Percentiles rank a stretch among this genome's conserved stretches.
These are phyloP conservation scores for Dendrolimus kikuchii DNA, from an alignment of 1,140 invertebrate genomes.

Conservation along the genomic window DNA sequence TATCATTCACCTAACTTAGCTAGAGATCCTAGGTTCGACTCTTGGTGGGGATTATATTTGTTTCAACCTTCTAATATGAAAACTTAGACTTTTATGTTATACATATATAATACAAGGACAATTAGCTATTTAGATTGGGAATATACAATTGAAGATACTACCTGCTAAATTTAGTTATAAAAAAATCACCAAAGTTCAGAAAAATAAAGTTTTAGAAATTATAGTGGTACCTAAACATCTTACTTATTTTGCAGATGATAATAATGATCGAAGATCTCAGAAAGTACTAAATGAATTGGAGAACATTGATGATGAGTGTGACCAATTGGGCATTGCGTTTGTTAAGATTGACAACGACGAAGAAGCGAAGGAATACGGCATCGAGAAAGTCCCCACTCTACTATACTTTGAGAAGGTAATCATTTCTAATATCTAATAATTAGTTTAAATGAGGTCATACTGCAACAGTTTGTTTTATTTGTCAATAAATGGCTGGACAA, in stretches of 20 bases:
- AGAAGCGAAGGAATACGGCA: constrained; percentile 92
- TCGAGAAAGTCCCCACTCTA: constrained; percentile 88
- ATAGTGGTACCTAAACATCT: not conserved
- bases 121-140: too few species aligned
- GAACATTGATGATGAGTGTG: constrained; percentile 96
- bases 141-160: too few species aligned
- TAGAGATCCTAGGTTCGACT: too few species aligned
- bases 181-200: too few species aligned
- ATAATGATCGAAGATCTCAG: constrained; percentile 91
- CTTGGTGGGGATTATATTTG: too few species aligned
- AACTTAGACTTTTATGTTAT: not conserved
- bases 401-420: constrained; percentile 88
- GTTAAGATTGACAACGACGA: constrained; percentile 94
- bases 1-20: too few species aligned
- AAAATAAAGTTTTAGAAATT: not conserved
- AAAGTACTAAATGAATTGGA: constrained; percentile 91
- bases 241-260: constrained; percentile 82
- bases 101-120: too few species aligned
- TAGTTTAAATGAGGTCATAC: too few species aligned
- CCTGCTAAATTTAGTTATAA: too few species aligned
- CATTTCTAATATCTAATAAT: too few species aligned
- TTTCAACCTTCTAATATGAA: not conserved
- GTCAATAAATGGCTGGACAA: too few species aligned
- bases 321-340: constrained; percentile 88
- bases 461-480: too few species aligned